Percentiles rank a stretch among this genome's conserved stretches.
Conservation (phyloP, 2,888 invertebrate species). For the Herminia tarsipennalis region DNA sequence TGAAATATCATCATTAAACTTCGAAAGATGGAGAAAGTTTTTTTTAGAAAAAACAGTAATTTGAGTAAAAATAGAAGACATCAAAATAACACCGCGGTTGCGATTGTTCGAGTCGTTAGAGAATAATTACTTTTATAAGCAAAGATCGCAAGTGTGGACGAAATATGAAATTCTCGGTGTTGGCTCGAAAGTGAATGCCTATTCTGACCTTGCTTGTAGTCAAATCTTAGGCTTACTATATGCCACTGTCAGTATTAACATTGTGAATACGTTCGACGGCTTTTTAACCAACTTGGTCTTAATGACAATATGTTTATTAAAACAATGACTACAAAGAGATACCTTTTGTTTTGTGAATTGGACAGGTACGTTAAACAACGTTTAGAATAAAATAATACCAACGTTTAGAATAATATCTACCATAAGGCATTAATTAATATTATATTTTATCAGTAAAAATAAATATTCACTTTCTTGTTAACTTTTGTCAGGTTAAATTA, state of each 20-base stretch:
- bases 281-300: slow-evolving; percentile 10
- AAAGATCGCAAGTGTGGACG: slow-evolving; percentile 46
- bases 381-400: too few species aligned
- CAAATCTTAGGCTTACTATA: slow-evolving; percentile 5
- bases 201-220: slow-evolving; percentile 71
- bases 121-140: slow-evolving; percentile 50
- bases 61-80: slow-evolving; percentile 29
- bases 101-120: slow-evolving; percentile 40
- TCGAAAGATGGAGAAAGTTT: slow-evolving; percentile 28
- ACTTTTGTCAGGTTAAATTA: too few species aligned
- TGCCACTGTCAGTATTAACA: too few species aligned
- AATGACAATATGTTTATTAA: too few species aligned
- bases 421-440: too few species aligned
- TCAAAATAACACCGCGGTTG: slow-evolving; percentile 39
- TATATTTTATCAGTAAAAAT: too few species aligned
- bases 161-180: slow-evolving; percentile 50
- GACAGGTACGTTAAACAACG: too few species aligned
- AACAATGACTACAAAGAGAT: too few species aligned
- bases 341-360: too few species aligned
- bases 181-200: slow-evolving; percentile 72
- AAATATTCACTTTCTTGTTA: too few species aligned
- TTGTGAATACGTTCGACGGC: too few species aligned
- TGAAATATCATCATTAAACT: slow-evolving; percentile 17
- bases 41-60: slow-evolving; percentile 16
- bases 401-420: too few species aligned